Percentiles rank a stretch among this genome's conserved stretches.
Conservation (phyloP, 2,888 invertebrate genomes). For the Acronicta leporina region DNA sequence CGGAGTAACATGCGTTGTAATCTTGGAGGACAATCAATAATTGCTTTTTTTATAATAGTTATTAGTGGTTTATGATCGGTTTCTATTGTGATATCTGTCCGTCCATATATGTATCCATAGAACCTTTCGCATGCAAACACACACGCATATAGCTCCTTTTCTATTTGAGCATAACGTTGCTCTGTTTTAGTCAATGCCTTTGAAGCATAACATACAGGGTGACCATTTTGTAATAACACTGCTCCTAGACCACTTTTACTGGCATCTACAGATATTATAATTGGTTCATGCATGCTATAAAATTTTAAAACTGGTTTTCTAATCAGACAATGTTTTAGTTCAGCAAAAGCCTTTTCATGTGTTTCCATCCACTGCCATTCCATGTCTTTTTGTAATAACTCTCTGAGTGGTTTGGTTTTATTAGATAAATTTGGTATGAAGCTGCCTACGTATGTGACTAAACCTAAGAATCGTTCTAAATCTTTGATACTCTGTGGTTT, state of each 20-base stretch:
- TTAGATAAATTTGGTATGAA: slow-evolving; percentile 51
- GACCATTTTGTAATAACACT: slow-evolving; percentile 37
- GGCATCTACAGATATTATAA: slow-evolving; percentile 18
- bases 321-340: slow-evolving; percentile 19
- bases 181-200: slow-evolving; percentile 38
- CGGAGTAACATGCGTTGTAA: slow-evolving; percentile 49
- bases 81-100: slow-evolving; percentile 29
- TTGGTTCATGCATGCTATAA: slow-evolving; percentile 35
- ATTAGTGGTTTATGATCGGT: neutral
- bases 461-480: slow-evolving; percentile 47
- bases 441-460: slow-evolving; percentile 50
- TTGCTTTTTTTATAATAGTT: slow-evolving; percentile 39
- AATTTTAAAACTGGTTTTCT: slow-evolving; percentile 41
- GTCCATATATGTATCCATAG: slow-evolving; percentile 15
- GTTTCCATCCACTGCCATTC: slow-evolving; percentile 44
- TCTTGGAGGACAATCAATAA: slow-evolving; percentile 15
- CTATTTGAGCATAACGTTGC: slow-evolving; percentile 45
- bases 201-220: slow-evolving; percentile 49
- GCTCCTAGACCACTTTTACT: slow-evolving; percentile 51
- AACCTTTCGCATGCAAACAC: slow-evolving; percentile 29
- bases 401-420: slow-evolving; percentile 36
- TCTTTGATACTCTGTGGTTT: slow-evolving; percentile 38
- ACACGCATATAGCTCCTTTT: slow-evolving; percentile 44
- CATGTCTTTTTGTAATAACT: slow-evolving; percentile 44
- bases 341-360: slow-evolving; percentile 30